phyloP scores from a whole-genome alignment of 2,888 invertebrate genomes.

The Tetheella fluctuosa region DNA sequence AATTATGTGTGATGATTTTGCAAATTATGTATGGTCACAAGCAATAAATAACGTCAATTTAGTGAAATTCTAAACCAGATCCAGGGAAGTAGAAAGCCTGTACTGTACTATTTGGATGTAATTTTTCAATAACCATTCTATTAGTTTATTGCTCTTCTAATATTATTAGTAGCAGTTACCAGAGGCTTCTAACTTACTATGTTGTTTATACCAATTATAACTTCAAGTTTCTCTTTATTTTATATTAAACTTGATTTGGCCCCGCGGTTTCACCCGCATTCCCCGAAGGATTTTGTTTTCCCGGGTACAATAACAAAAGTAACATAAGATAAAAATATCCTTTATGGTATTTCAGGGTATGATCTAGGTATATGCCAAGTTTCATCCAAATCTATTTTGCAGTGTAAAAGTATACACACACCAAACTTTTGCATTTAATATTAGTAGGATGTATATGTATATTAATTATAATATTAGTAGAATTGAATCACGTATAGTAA shows the following conservation, averaged over 20 bases:
- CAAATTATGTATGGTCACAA: constrained; percentile 47
- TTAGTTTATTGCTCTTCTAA: background rate
- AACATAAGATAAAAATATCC: no score
- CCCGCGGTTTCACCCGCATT: no score
- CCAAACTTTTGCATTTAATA: no score
- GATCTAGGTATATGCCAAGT: no score
- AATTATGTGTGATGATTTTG: constrained; percentile 55
- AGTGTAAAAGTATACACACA: no score
- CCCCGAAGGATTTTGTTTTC: no score
- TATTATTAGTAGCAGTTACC: constrained; percentile 7
- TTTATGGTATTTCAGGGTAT: no score
- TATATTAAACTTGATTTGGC: no score
- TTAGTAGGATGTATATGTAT: no score
- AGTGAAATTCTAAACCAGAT: constrained; percentile 17
- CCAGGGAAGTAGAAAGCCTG: constrained; percentile 19
- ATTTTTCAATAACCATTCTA: background rate
- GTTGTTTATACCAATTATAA: background rate
- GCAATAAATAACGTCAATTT: constrained; percentile 40
- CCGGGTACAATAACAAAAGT: no score
- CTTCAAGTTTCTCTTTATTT: background rate
- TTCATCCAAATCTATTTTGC: no score
- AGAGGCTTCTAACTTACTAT: constrained; percentile 8
- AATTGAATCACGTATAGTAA: background rate
- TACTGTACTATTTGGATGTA: constrained; percentile 18
- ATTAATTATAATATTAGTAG: no score